These are phyloP conservation scores for Epizoanthus fatuus DNA, from an alignment of 92 coral and sea anemone species.

Conservation along the genomic window DNA sequence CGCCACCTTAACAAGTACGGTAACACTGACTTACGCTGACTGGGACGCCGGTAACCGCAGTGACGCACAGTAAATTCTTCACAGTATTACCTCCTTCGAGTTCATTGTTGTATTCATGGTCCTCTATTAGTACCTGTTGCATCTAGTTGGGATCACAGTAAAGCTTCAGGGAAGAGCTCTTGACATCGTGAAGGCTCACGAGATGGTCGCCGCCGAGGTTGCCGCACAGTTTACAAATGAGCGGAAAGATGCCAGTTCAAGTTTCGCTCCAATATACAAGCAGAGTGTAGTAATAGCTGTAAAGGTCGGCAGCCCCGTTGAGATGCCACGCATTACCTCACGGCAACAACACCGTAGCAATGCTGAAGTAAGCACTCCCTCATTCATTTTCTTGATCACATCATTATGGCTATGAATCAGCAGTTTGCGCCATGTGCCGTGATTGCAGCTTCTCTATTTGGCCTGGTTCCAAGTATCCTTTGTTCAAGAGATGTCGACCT, in stretches of 20 bases:
- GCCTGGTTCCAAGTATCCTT: constrained; percentile 26
- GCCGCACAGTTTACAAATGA: not conserved
- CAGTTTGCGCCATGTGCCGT: constrained; percentile 24
- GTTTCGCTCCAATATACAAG: not conserved
- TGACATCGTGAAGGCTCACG: constrained; percentile 18
- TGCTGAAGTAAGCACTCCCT: constrained; percentile 29
- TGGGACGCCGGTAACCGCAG: constrained; percentile 42
- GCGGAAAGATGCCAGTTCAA: not conserved
- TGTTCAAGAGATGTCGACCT: constrained; percentile 43
- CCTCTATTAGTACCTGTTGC: constrained; percentile 39
- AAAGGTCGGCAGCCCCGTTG: constrained; percentile 47
- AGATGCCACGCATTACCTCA: constrained; percentile 38
- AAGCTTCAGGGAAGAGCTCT: constrained; percentile 4
- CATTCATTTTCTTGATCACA: constrained; percentile 42
- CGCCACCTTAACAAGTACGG: constrained; percentile 42
- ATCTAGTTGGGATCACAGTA: constrained; percentile 24
- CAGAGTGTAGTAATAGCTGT: constrained; percentile 8
- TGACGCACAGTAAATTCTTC: constrained; percentile 30
- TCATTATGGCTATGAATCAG: constrained; percentile 16
- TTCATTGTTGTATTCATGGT: constrained; percentile 42
- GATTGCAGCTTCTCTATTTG: constrained; percentile 33
- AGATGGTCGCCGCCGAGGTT: not conserved
- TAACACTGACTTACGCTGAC: constrained; percentile 20
- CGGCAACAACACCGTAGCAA: constrained; percentile 42
- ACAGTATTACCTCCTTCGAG: constrained; percentile 39